Evolutionary conservation across 1,140 invertebrate genomes (phyloP).

Genomic region (Drosophila nigromelanica): DNA sequence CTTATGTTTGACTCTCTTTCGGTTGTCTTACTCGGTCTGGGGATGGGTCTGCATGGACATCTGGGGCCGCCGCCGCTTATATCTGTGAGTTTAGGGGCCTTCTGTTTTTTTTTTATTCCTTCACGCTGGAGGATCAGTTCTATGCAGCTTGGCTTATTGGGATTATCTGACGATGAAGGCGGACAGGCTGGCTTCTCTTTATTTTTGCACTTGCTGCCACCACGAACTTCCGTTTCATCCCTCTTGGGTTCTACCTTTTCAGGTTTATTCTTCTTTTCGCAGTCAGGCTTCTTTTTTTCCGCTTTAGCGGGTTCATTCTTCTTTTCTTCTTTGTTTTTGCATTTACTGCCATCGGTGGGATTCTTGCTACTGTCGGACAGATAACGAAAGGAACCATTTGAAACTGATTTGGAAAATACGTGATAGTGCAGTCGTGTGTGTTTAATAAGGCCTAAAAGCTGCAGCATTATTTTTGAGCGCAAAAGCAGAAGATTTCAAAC

Average conservation of each 20-base stretch:
- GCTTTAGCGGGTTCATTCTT: not conserved
- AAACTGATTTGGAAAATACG: too few species aligned
- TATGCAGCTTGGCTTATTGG: conserved; percentile 12
- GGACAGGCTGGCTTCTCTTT: not conserved
- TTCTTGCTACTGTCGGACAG: too few species aligned
- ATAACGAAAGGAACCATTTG: too few species aligned
- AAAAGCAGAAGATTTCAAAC: too few species aligned
- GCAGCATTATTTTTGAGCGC: too few species aligned
- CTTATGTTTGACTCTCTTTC: too few species aligned
- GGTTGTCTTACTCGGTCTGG: not conserved
- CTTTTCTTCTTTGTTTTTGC: too few species aligned
- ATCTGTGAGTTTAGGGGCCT: too few species aligned
- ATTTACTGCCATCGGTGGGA: too few species aligned
- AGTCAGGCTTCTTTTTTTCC: not conserved
- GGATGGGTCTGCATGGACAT: not conserved
- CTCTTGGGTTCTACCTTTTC: not conserved
- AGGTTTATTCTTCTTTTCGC: not conserved
- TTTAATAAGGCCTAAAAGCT: too few species aligned
- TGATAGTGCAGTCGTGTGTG: too few species aligned
- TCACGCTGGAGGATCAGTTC: conserved; percentile 4
- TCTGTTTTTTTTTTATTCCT: not conserved
- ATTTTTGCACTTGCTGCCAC: not conserved
- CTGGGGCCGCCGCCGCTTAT: conserved; percentile 2
- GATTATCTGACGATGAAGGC: not conserved
- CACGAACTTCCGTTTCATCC: conserved; percentile 2